Evolutionary conservation across 2,888 invertebrate species (phyloP), one percentile per base, ranked within the genome.

Genomic region (Drosophila suboccidentalis): DNA sequence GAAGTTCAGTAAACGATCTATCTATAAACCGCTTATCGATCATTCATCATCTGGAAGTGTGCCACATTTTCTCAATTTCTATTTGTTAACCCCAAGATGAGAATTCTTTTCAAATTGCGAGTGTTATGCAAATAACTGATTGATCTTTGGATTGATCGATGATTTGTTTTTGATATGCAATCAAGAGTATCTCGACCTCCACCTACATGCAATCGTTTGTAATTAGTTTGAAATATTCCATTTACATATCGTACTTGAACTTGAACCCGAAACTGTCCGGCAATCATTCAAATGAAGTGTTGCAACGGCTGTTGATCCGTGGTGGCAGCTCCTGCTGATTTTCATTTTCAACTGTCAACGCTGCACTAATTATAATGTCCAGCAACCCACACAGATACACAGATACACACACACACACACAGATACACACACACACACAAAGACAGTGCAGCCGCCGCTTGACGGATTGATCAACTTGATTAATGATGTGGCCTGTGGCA

Each of bases 401-500:
- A 38, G 62, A 59, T 36, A 57, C 47, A 34, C 58, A 53, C 53
- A 51, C 39, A 55, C 58, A 51, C 41, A 15, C 26, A 39, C 15
- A 41, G 26, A 36, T 65, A n/a, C 59, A 29, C 50, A 41, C 51
- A 59, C 58, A 41, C 49, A 54, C 54, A 38, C 19, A 10, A 6
- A 17, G 5, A 39, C 8, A 29, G 29, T 54, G 61, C 65, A 44
- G 63, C 57, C 57, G 71, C 72, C 58, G 70, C 59, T 65, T 83
- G 85, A 89, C 87, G 85, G 89, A 84, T 89, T 89, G 85, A 81
- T 84, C 70, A 62, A 71, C 49, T 66, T 86, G 84, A 89, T 89
- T 85, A 85, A 85, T 86, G 83, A 68, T 77, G 66, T 50, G 58
- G 61, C 26, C 54, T 70, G 66, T 63, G 76, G 80, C 83, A 76